These are phyloP conservation scores for Neogale vison DNA, from an alignment of 2,113 vertebrate genomes.

Conservation along the genomic window DNA sequence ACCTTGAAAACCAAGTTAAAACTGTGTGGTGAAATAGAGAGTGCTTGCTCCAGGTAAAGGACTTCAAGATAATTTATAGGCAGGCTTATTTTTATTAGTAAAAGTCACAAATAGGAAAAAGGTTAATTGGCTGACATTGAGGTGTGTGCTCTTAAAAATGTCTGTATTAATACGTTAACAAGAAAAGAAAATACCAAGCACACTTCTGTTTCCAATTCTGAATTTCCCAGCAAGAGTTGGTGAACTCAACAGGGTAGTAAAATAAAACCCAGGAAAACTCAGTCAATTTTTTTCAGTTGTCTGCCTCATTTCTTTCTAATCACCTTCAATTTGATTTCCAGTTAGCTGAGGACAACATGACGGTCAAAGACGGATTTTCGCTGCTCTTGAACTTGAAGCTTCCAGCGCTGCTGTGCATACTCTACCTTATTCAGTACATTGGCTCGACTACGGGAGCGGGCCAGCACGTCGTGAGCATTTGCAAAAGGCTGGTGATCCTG, in stretches of 20 bases:
- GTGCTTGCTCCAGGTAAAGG: conserved; percentile 73
- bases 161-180: conserved; percentile 71
- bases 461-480: conserved; percentile 95
- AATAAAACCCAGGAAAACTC: conserved; percentile 74
- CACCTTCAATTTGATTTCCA: neutral
- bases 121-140: conserved; percentile 75
- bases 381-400: conserved; percentile 97
- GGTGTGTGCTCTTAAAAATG: conserved; percentile 70
- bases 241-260: conserved; percentile 57
- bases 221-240: conserved; percentile 67
- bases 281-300: conserved; percentile 69
- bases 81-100: conserved; percentile 80
- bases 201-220: conserved; percentile 59
- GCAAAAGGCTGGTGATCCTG: conserved; percentile 98
- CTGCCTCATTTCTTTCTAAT: conserved; percentile 49
- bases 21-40: conserved; percentile 75
- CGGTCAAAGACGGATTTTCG: conserved; percentile 98
- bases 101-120: conserved; percentile 79
- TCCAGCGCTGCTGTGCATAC: conserved; percentile 98
- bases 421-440: conserved; percentile 98
- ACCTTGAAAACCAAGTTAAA: conserved; percentile 83
- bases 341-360: conserved; percentile 97
- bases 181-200: conserved; percentile 68
- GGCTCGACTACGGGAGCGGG: conserved; percentile 92
- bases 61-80: conserved; percentile 67